phyloP scores from a whole-genome alignment of 37 sponge, comb jelly and placozoan genomes.

The Chondrosia reniformis region DNA sequence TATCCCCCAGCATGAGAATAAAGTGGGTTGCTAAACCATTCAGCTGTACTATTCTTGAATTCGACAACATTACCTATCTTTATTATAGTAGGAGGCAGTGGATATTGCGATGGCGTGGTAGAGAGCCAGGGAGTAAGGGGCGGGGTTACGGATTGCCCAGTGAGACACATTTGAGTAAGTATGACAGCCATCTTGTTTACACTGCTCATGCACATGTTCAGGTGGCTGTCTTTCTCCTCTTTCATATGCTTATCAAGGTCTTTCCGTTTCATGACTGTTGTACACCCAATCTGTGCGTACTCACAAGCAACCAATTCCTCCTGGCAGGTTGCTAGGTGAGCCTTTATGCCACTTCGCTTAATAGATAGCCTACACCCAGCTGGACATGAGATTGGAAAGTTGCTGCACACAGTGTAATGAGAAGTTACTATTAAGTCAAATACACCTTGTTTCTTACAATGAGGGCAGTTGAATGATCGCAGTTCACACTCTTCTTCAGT shows the following conservation, averaged over 20 bases:
- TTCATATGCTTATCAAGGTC: background rate
- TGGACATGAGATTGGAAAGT: slow-evolving; percentile 19
- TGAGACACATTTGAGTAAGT: no score
- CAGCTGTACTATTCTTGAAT: background rate
- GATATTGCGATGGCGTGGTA: slow-evolving; percentile 7
- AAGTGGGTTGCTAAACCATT: slow-evolving; percentile 41
- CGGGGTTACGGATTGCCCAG: background rate
- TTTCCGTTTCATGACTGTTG: background rate
- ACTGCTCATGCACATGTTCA: no score
- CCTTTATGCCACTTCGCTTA: background rate
- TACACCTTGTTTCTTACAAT: slow-evolving; percentile 1
- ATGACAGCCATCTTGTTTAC: no score
- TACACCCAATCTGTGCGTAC: slow-evolving; percentile 47
- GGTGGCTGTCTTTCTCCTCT: no score
- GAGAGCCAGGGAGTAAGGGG: slow-evolving; percentile 5
- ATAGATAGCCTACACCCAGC: background rate
- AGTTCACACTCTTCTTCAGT: background rate
- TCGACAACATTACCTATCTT: background rate
- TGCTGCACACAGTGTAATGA: background rate
- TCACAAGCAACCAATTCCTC: slow-evolving; percentile 27
- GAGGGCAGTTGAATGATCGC: slow-evolving; percentile 6
- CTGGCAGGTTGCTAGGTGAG: slow-evolving; percentile 24
- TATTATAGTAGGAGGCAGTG: slow-evolving; percentile 6
- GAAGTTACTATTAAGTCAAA: background rate
- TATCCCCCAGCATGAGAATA: slow-evolving; percentile 55